Conservation (phyloP, 2,888 invertebrate genomes). For the Torymus aiolomorphi region DNA sequence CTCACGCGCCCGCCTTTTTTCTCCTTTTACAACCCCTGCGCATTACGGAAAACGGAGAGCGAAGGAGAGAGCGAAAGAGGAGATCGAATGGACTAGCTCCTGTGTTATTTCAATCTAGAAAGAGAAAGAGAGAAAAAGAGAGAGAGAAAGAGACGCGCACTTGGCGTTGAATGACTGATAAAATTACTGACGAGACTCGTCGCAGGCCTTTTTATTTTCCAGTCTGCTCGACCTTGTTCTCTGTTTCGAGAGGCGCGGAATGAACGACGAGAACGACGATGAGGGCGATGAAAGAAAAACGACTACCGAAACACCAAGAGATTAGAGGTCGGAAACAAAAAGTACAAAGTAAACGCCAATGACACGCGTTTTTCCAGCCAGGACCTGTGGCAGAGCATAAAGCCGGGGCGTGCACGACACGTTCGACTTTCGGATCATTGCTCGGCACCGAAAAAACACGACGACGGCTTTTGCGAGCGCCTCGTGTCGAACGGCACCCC, state of each 20-base stretch:
- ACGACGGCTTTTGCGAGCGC: no score
- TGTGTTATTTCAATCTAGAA: conserved; percentile 51
- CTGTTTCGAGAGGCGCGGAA: conserved; percentile 2
- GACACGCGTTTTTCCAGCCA: conserved; percentile 17
- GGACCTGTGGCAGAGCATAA: conserved; percentile 3
- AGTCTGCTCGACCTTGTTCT: conserved; percentile 9
- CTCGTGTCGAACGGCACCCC: neutral
- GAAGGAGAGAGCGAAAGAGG: neutral
- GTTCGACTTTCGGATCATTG: conserved; percentile 30
- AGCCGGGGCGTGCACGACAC: neutral
- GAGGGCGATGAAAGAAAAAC: conserved; percentile 2
- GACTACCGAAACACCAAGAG: conserved; percentile 9
- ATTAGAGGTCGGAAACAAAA: conserved; percentile 1
- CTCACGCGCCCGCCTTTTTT: neutral
- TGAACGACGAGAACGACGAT: no score
- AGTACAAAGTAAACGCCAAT: conserved; percentile 29
- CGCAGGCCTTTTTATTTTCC: conserved; percentile 38
- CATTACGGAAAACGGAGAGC: neutral
- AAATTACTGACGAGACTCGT: conserved; percentile 55
- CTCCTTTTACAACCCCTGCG: conserved; percentile 16
- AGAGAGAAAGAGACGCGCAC: neutral
- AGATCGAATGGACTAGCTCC: conserved; percentile 23
- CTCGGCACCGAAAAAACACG: no score
- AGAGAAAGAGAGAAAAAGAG: conserved; percentile 11
- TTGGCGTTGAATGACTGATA: conserved; percentile 53